A percentile compares a stretch with the other conserved stretches of the same genome.
Evolutionary conservation across 2,113 vertebrate species (phyloP).

Genomic region (Amphiprion ocellaris): DNA sequence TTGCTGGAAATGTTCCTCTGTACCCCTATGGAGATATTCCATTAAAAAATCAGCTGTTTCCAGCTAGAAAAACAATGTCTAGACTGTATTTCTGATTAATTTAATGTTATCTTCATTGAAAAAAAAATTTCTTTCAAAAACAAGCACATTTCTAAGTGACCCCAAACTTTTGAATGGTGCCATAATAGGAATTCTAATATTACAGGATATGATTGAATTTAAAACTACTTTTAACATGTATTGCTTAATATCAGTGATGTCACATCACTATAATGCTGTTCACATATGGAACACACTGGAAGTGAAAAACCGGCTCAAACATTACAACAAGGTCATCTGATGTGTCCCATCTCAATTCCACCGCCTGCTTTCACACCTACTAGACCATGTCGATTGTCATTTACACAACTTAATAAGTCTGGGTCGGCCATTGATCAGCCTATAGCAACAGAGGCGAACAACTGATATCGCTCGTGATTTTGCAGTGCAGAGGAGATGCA

Average conservation of each 20-base stretch:
- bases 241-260: neutral
- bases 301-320: conserved; percentile 7
- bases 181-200: neutral
- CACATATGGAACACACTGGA: neutral
- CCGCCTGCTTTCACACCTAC: conserved; percentile 17
- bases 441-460: conserved; percentile 2
- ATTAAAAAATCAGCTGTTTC: too few relatives aligned
- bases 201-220: neutral
- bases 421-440: conserved; percentile 56
- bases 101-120: too few relatives aligned
- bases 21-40: too few relatives aligned
- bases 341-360: neutral
- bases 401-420: conserved; percentile 58
- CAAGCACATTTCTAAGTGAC: too few relatives aligned
- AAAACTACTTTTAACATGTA: neutral
- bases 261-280: neutral
- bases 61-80: too few relatives aligned
- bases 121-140: too few relatives aligned
- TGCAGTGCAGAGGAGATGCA: conserved; percentile 34
- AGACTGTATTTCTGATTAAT: too few relatives aligned
- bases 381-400: conserved; percentile 51
- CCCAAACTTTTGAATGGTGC: too few relatives aligned
- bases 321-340: conserved; percentile 33
- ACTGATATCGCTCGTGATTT: conserved; percentile 45
- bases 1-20: too few relatives aligned